Percentiles rank a stretch among this genome's conserved stretches.
phyloP scores from a whole-genome alignment of 2,888 invertebrate genomes.

The Drosophila kokeensis region DNA sequence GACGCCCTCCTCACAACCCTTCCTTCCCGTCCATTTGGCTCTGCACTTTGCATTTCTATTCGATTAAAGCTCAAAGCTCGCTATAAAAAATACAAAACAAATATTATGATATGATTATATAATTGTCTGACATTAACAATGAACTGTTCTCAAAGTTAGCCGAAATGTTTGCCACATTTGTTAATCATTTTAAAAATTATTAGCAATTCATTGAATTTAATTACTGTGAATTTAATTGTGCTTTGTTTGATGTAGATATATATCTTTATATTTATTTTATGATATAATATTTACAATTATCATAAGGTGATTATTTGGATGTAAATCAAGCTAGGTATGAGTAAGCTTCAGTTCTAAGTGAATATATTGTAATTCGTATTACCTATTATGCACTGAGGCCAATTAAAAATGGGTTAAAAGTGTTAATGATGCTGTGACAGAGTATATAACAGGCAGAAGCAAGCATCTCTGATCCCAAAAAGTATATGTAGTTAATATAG shows the following conservation, averaged over 20 bases:
- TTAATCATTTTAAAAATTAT: background rate
- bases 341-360: too few species aligned
- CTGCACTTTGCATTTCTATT: conserved; percentile 24
- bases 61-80: background rate
- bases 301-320: background rate
- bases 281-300: background rate
- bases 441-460: background rate
- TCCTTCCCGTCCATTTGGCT: conserved; percentile 10
- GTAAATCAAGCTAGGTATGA: background rate
- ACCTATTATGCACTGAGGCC: background rate
- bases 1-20: background rate
- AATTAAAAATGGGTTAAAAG: background rate
- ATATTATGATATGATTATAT: background rate
- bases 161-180: background rate
- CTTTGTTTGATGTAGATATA: background rate
- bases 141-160: background rate
- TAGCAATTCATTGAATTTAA: background rate
- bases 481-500: background rate
- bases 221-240: background rate
- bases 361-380: too few species aligned
- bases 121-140: conserved; percentile 4
- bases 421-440: background rate
- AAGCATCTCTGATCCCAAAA: too few species aligned
- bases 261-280: background rate
- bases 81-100: background rate